Evolutionary conservation across 2,888 invertebrate species (phyloP).

Genomic region (Pelosia muscerda): DNA sequence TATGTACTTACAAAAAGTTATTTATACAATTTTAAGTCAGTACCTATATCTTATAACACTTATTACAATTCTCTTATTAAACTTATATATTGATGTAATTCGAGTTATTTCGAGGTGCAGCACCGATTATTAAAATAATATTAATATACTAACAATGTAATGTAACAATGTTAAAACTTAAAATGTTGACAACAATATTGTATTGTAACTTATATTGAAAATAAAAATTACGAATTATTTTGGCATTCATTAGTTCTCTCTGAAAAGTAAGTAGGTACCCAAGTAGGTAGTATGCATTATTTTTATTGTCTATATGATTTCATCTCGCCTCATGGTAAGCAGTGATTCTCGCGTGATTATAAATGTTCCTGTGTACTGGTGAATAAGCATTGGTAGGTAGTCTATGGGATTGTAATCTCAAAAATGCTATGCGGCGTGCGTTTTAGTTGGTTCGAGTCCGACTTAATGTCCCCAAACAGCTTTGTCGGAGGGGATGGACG

Average conservation of each 20-base stretch:
- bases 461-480: too few species aligned
- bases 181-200: conserved; percentile 68
- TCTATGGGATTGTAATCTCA: too few species aligned
- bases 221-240: conserved; percentile 33
- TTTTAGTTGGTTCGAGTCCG: too few species aligned
- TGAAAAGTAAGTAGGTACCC: neutral
- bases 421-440: too few species aligned
- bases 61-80: conserved; percentile 22
- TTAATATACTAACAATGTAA: conserved; percentile 15
- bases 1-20: neutral
- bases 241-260: conserved; percentile 6
- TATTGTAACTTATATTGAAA: conserved; percentile 51
- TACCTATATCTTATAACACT: conserved; percentile 21
- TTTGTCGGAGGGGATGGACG: too few species aligned
- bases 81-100: conserved; percentile 25
- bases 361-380: too few species aligned
- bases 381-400: too few species aligned
- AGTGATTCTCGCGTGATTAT: too few species aligned
- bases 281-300: too few species aligned
- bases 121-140: conserved; percentile 25
- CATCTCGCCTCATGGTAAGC: too few species aligned
- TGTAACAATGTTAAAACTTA: conserved; percentile 55
- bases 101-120: conserved; percentile 37
- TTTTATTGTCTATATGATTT: too few species aligned
- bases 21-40: conserved; percentile 17